Evolutionary conservation across 2,888 invertebrate species (phyloP).

Genomic region (Andrena hattorfiana): DNA sequence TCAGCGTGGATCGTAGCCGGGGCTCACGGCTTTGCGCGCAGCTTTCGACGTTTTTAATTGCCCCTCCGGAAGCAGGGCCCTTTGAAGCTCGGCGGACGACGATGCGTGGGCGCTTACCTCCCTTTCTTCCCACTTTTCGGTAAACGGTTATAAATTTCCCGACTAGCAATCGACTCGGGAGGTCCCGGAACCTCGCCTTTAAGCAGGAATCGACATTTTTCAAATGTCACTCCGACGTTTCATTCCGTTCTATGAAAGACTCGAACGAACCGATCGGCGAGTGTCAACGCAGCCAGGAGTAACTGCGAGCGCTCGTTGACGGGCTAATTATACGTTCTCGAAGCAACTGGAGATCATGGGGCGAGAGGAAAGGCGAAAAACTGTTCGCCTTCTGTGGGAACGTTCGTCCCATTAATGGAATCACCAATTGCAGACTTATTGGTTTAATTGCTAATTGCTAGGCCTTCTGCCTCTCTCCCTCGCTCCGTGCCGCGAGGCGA

Average conservation of each 20-base stretch:
- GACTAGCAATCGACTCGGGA: neutral
- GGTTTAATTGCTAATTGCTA: slow-evolving; percentile 84
- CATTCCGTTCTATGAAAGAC: neutral
- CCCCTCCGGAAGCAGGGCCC: slow-evolving; percentile 22
- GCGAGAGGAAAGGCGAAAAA: slow-evolving; percentile 60
- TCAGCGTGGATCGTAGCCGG: slow-evolving; percentile 14
- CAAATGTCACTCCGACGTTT: no score
- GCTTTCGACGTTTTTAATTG: slow-evolving; percentile 45
- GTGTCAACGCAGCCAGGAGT: neutral
- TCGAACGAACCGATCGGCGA: neutral
- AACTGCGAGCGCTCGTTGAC: slow-evolving; percentile 28
- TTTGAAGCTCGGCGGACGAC: neutral
- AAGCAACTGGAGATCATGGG: slow-evolving; percentile 62
- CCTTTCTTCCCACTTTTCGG: neutral
- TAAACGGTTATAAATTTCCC: slow-evolving; percentile 6
- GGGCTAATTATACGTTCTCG: slow-evolving; percentile 69
- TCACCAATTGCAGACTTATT: slow-evolving; percentile 83
- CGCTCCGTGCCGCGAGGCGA: slow-evolving; percentile 19
- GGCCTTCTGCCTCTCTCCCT: slow-evolving; percentile 63
- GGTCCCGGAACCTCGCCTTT: neutral
- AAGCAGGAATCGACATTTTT: neutral
- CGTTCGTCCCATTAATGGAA: slow-evolving; percentile 79
- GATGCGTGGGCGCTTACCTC: slow-evolving; percentile 3
- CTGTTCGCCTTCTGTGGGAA: slow-evolving; percentile 72
- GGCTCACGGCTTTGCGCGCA: slow-evolving; percentile 22